Evolutionary conservation across 2,888 invertebrate species (phyloP).

Genomic region (Drosophila subsilvestris): DNA sequence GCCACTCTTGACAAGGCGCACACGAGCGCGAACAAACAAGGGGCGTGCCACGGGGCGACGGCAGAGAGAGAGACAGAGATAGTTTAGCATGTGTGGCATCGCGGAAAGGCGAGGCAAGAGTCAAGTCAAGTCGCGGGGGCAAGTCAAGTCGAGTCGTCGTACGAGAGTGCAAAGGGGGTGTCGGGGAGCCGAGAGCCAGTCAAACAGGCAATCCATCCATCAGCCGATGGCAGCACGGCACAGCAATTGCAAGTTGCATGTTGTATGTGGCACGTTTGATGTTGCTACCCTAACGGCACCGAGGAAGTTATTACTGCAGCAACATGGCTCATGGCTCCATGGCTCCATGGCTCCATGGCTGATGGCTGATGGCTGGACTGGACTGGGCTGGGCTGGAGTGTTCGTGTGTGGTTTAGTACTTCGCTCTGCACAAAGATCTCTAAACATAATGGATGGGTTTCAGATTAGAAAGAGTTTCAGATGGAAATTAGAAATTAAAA

Average conservation of each 20-base stretch:
- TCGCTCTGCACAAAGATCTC: no score
- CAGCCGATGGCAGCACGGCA: constrained; percentile 64
- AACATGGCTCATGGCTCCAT: background rate
- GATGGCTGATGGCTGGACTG: no score
- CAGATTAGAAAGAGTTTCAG: background rate
- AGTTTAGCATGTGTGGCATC: constrained; percentile 76
- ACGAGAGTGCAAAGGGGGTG: background rate
- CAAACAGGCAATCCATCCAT: constrained; percentile 80
- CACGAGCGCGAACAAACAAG: constrained; percentile 73
- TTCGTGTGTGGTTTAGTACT: background rate
- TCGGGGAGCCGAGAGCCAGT: constrained; percentile 55
- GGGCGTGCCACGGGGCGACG: constrained; percentile 51
- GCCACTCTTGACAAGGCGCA: constrained; percentile 62
- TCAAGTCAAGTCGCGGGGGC: constrained; percentile 13
- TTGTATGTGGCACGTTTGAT: constrained; percentile 55
- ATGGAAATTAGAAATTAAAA: background rate
- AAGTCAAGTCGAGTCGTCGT: constrained; percentile 20
- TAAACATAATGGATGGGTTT: background rate
- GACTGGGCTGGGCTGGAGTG: background rate
- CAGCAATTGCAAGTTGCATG: constrained; percentile 68
- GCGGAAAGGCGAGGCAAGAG: constrained; percentile 44
- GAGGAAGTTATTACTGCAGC: constrained; percentile 14
- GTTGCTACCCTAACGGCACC: constrained; percentile 46
- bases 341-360: no score
- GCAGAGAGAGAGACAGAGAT: constrained; percentile 42